Conservation (phyloP, 2,797 vertebrate species). For the Agapornis canus region DNA sequence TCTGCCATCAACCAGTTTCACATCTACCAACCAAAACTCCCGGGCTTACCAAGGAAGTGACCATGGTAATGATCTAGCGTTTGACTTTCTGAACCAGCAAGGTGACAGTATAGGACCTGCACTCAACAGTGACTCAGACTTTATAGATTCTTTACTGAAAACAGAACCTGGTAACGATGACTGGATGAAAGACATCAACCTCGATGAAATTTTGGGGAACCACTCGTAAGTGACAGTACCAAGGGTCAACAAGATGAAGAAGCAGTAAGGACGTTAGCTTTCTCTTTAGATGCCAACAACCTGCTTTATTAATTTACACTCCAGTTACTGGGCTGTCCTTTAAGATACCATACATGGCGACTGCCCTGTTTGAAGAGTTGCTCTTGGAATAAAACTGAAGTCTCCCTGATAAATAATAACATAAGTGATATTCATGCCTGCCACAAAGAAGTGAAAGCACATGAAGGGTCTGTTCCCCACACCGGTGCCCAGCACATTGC, state of each 20-base stretch:
- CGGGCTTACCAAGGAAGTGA: conserved; percentile 83
- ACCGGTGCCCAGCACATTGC: background rate
- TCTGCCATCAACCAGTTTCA: conserved; percentile 81
- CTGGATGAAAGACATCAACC: conserved; percentile 99
- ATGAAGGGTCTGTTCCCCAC: background rate
- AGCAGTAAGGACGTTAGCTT: conserved; percentile 31
- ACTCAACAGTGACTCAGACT: conserved; percentile 93
- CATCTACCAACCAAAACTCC: conserved; percentile 78
- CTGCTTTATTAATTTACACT: conserved; percentile 39
- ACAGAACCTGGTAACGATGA: conserved; percentile 94
- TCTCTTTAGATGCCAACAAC: conserved; percentile 38
- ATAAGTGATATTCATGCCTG: background rate
- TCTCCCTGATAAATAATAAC: conserved; percentile 7
- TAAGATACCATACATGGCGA: background rate
- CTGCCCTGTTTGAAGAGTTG: conserved; percentile 19
- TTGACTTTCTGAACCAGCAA: conserved; percentile 92
- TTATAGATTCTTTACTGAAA: conserved; percentile 96
- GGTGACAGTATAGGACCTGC: conserved; percentile 90
- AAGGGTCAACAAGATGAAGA: background rate
- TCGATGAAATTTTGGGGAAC: conserved; percentile 96
- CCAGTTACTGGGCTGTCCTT: conserved; percentile 7
- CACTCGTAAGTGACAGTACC: conserved; percentile 79
- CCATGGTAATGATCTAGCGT: conserved; percentile 84
- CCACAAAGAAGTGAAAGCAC: background rate
- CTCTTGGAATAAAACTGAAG: conserved; percentile 28